Evolutionary conservation across 2,888 invertebrate genomes (phyloP).

Genomic region (Sacculina carcini): DNA sequence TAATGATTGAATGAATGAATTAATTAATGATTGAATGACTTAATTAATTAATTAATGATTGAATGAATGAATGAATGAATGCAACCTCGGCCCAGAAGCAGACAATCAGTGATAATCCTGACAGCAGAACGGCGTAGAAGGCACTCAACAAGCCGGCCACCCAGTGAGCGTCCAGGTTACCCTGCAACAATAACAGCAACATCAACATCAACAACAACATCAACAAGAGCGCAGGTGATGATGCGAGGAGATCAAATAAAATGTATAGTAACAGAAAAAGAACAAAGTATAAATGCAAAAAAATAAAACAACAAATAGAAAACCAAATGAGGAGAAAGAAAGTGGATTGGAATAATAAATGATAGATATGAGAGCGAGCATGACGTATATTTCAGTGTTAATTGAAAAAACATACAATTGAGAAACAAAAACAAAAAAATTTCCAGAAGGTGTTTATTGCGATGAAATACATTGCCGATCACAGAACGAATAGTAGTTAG

Average conservation of each 20-base stretch:
- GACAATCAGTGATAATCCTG: constrained; percentile 65
- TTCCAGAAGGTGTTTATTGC: too few relatives aligned
- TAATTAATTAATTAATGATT: too few relatives aligned
- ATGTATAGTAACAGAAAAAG: background rate
- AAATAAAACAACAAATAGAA: background rate
- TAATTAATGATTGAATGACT: too few relatives aligned
- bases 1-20: too few relatives aligned
- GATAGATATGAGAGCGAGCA: background rate
- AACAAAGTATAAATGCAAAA: background rate
- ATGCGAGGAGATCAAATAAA: background rate
- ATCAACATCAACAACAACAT: background rate
- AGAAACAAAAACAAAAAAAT: too few relatives aligned
- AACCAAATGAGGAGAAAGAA: background rate
- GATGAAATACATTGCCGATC: too few relatives aligned
- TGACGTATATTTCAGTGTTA: too few relatives aligned
- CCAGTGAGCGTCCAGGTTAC: constrained; percentile 35
- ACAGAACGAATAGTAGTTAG: too few relatives aligned
- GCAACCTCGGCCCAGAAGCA: constrained; percentile 92
- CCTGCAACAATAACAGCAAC: constrained; percentile 9
- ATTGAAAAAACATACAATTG: too few relatives aligned
- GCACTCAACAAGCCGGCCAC: constrained; percentile 60
- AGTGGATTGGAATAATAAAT: background rate
- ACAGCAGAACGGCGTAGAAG: constrained; percentile 65
- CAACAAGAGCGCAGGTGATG: background rate
- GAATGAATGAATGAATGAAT: too few relatives aligned